Evolutionary conservation across 2,888 invertebrate species (phyloP).

Genomic region (Steinernema scapterisci): DNA sequence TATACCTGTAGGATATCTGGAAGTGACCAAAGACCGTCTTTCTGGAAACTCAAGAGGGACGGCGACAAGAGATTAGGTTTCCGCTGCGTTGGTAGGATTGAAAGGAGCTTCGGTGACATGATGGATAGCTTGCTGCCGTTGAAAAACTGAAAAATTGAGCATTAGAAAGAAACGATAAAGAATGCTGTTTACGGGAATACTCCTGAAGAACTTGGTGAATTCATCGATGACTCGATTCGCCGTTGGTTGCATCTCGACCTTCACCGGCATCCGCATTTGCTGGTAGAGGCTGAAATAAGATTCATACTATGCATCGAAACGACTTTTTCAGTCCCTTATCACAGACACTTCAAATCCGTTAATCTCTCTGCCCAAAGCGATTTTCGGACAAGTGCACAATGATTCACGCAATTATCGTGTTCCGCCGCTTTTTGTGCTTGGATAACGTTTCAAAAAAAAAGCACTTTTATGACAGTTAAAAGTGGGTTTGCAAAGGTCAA

Average conservation of each 20-base stretch:
- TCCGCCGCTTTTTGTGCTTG: no score
- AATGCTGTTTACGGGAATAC: not conserved
- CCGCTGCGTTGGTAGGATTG: slow-evolving; percentile 48
- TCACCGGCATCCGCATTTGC: slow-evolving; percentile 14
- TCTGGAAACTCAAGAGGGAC: slow-evolving; percentile 54
- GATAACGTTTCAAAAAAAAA: no score
- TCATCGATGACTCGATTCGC: not conserved
- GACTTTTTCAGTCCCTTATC: not conserved
- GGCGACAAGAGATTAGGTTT: slow-evolving; percentile 21
- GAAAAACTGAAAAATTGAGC: not conserved
- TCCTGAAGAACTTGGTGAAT: slow-evolving; percentile 2
- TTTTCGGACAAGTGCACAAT: no score
- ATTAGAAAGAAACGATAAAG: no score
- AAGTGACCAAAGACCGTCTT: slow-evolving; percentile 57
- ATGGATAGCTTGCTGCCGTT: slow-evolving; percentile 46
- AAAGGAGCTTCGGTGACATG: slow-evolving; percentile 54
- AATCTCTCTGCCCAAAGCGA: no score
- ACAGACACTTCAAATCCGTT: not conserved
- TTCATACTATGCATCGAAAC: not conserved
- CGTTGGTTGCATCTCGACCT: not conserved
- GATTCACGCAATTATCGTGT: no score
- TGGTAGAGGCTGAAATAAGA: not conserved
- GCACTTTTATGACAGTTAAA: no score
- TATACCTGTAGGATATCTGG: slow-evolving; percentile 56
- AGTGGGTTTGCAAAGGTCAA: no score